Evolutionary conservation across 1,140 invertebrate genomes (phyloP).

Genomic region (Aphaenogaster floridana): DNA sequence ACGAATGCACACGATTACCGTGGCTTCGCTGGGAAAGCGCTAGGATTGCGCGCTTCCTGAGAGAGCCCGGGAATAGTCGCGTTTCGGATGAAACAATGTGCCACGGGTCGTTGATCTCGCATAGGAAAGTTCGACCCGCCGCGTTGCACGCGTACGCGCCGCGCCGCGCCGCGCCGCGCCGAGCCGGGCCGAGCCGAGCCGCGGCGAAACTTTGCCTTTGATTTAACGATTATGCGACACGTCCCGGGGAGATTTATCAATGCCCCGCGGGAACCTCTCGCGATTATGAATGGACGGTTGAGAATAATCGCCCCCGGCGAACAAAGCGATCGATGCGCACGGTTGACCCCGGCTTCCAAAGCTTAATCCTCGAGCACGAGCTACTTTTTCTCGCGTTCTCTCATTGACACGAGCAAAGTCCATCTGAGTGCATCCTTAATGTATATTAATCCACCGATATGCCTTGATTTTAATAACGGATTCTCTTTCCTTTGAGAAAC

Average conservation of each 20-base stretch:
- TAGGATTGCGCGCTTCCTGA: conserved; percentile 74
- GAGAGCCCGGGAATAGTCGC: conserved; percentile 69
- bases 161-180: background rate
- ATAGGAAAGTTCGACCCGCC: conserved; percentile 55
- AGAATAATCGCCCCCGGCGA: conserved; percentile 58
- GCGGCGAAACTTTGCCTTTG: conserved; percentile 60
- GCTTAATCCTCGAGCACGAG: conserved; percentile 43
- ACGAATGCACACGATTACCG: conserved; percentile 75
- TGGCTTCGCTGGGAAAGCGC: conserved; percentile 67
- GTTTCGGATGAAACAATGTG: conserved; percentile 74
- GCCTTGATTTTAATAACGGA: background rate
- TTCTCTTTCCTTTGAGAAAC: background rate
- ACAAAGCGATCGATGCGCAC: conserved; percentile 63
- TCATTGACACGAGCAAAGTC: conserved; percentile 12
- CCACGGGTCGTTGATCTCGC: conserved; percentile 71
- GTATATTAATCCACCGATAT: conserved; percentile 13
- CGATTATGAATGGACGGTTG: conserved; percentile 61
- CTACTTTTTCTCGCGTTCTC: conserved; percentile 38
- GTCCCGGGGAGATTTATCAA: conserved; percentile 53
- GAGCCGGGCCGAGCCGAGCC: conserved; percentile 19
- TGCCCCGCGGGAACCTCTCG: conserved; percentile 44
- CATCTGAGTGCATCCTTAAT: background rate
- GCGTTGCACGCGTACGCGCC: conserved; percentile 6
- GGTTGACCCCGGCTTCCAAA: conserved; percentile 39
- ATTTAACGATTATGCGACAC: conserved; percentile 63